Evolutionary conservation across 2,113 vertebrate species (phyloP).

Genomic region (Corythoichthys intestinalis): DNA sequence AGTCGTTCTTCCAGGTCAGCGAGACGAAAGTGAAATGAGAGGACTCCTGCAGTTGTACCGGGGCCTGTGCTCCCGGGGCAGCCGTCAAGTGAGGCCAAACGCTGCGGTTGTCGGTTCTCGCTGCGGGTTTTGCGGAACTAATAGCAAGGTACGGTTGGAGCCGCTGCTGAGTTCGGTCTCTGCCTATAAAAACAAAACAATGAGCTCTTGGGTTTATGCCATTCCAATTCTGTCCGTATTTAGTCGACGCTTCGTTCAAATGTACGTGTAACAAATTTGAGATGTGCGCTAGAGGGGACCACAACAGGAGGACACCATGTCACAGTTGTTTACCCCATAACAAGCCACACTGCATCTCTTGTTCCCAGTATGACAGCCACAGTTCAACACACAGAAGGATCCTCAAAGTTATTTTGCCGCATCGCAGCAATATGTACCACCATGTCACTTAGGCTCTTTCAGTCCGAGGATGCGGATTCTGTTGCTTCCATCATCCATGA

Average conservation of each 20-base stretch:
- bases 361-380: constrained; percentile 1
- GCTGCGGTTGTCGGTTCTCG: constrained; percentile 49
- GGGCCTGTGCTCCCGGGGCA: constrained; percentile 47
- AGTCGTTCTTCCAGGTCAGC: background rate
- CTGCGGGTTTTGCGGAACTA: constrained; percentile 65
- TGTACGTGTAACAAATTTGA: constrained; percentile 24
- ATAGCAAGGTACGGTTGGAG: constrained; percentile 58
- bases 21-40: constrained; percentile 51
- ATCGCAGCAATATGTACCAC: background rate
- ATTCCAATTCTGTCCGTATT: background rate
- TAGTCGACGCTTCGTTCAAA: background rate
- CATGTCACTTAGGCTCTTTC: background rate
- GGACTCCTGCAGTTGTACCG: constrained; percentile 55
- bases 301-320: constrained; percentile 5
- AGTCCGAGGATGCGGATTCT: background rate
- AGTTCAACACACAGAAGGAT: background rate
- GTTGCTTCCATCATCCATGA: background rate
- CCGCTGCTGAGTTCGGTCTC: constrained; percentile 23
- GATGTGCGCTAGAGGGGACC: constrained; percentile 10
- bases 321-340: background rate
- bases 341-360: background rate
- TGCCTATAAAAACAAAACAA: background rate
- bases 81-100: constrained; percentile 50
- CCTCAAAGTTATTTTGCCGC: background rate
- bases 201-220: background rate